Conservation (phyloP, 2,797 vertebrate species). For the Rhodeus uyekii region DNA sequence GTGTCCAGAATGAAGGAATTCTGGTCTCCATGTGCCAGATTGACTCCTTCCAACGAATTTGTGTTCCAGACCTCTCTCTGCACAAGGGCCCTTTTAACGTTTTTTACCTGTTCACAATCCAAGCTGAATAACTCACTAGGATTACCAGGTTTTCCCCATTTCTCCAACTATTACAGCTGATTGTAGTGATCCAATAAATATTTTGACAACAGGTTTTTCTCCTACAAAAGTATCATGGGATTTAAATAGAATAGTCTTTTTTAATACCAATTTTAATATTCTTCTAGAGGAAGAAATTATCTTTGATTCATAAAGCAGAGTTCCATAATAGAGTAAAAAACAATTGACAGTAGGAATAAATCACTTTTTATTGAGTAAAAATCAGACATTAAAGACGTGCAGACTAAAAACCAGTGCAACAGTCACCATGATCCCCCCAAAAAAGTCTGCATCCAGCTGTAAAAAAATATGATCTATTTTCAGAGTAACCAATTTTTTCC, state of each 20-base stretch:
- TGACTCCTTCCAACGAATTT: not conserved
- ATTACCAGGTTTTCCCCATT: not conserved
- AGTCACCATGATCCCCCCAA: conserved; percentile 87
- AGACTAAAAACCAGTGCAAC: conserved; percentile 99
- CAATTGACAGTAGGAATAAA: conserved; percentile 34
- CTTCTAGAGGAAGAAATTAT: no score
- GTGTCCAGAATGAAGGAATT: not conserved
- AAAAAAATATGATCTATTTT: conserved; percentile 84
- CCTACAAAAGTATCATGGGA: not conserved
- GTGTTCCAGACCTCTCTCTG: not conserved
- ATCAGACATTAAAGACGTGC: conserved; percentile 89
- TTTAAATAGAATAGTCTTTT: no score
- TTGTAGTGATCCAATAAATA: not conserved
- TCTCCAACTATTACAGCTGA: not conserved
- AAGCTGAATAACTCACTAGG: not conserved
- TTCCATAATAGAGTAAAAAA: not conserved
- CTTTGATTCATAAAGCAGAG: not conserved
- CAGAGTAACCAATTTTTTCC: conserved; percentile 78
- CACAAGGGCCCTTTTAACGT: no score
- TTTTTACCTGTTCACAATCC: not conserved
- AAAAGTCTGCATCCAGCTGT: conserved; percentile 88
- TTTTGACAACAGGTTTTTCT: not conserved
- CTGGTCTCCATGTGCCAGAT: not conserved
- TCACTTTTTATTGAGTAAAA: conserved; percentile 94
- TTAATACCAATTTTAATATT: no score